These are phyloP conservation scores for Sarcophaga variegata DNA, from an alignment of 2,888 invertebrate species.

Conservation along the genomic window DNA sequence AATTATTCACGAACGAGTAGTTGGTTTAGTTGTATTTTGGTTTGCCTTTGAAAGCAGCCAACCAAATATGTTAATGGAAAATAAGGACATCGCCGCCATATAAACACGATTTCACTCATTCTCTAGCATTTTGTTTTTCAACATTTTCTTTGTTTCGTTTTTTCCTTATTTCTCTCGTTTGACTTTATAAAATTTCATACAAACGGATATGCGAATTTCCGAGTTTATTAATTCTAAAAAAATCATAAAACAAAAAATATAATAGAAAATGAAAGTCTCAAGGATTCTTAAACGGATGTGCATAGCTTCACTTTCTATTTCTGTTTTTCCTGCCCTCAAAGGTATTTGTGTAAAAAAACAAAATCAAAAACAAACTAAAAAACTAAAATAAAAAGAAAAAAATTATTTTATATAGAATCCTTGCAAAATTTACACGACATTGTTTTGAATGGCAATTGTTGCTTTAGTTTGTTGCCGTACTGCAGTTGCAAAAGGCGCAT, in stretches of 20 bases:
- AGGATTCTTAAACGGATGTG: constrained; percentile 59
- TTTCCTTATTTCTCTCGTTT: background rate
- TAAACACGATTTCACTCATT: constrained; percentile 38
- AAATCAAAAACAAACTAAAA: constrained; percentile 19
- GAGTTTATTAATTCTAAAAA: constrained; percentile 46
- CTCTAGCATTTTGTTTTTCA: background rate
- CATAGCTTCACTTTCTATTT: constrained; percentile 58
- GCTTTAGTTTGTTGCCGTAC: constrained; percentile 61
- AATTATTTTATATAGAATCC: background rate
- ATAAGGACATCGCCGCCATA: constrained; percentile 52
- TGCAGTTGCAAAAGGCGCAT: constrained; percentile 47
- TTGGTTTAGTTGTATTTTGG: background rate
- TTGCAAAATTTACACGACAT: constrained; percentile 20
- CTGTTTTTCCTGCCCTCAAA: constrained; percentile 17
- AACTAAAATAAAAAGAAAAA: background rate
- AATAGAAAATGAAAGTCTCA: constrained; percentile 46
- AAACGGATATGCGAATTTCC: constrained; percentile 59
- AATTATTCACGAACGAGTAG: background rate
- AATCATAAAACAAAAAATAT: background rate
- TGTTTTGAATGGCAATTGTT: constrained; percentile 60
- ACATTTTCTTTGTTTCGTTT: constrained; percentile 19
- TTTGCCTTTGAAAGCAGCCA: constrained; percentile 29
- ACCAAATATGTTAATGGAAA: constrained; percentile 34
- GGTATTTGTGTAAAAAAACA: constrained; percentile 32
- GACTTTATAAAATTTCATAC: constrained; percentile 39